Evolutionary conservation across 2,888 invertebrate species (phyloP), one percentile per base, ranked within the genome.

Genomic region (Nasonovia ribisnigri): DNA sequence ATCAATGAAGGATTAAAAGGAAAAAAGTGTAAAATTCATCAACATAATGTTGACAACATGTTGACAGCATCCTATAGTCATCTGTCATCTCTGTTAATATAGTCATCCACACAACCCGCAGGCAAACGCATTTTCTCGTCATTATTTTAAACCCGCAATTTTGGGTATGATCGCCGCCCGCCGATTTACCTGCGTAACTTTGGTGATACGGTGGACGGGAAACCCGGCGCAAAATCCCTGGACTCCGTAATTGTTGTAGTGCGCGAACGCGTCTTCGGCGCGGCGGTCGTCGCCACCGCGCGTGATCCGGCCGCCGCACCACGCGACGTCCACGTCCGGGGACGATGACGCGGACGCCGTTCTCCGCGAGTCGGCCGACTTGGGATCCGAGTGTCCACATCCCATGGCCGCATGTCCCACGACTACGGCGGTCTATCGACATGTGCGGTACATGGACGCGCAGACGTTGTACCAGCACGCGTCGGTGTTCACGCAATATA

Each of bases 351-450:
- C 29, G 36, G 89, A 57, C 51, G 43, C 42, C 36, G 51, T 42
- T 60, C 42, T 36, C 84, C 36, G 89, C 86, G 93, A 86, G 20
- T 57, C 93, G n/a, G 90, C 48, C 60, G 93, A 93, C 93, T 60
- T 90, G 86, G 90, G 54, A 86, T 84, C 90, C 84, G 93, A 93
- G 42, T 93, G 93, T 93, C 93, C 93, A 42, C 93, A 93, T 90
- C 93, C 93, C 93, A 93, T 90, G 84, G 48, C 89, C 89, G 93
- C 93, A 93, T 93, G 93, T 89, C 89, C 84, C 54, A 43, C 92
- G 42, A 84, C 92, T 51, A 24, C 84, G 88, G 46, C 11, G 67
- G 77, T n/a, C 92, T 77, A 43, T 77, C 24, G 48, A 43, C 88
- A n/a, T 77, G 92, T 88, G 51, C n/a, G 48, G 54, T 20, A 42